A percentile compares a stretch with the other conserved stretches of the same genome.
These are phyloP conservation scores for Turdus rufiventris DNA, from an alignment of 2,113 vertebrate genomes.

Conservation along the genomic window DNA sequence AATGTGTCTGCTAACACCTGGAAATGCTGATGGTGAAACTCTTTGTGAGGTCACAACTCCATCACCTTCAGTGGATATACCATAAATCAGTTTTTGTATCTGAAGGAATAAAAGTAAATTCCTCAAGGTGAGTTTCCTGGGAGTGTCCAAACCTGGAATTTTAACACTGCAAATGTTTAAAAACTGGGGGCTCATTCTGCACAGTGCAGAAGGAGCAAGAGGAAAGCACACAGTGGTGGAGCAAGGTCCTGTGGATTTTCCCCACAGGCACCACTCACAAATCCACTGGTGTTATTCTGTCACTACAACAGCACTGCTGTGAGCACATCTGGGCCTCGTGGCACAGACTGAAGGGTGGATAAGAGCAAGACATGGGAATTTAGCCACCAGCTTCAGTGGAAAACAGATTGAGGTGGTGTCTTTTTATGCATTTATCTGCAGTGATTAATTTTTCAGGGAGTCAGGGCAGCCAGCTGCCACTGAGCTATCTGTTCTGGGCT, in stretches of 20 bases:
- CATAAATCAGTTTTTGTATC: background rate
- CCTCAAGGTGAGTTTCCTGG: background rate
- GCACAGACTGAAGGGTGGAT: background rate
- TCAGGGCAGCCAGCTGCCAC: conserved; percentile 14
- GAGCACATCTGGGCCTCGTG: background rate
- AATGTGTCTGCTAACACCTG: background rate
- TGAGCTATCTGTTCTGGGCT: background rate
- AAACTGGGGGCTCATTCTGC: background rate
- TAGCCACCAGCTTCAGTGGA: background rate
- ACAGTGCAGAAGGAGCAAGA: fast-evolving
- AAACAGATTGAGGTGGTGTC: background rate
- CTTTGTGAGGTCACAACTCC: background rate
- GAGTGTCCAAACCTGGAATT: background rate
- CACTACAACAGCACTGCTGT: background rate
- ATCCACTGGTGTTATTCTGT: background rate
- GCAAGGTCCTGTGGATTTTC: background rate
- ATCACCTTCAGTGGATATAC: fast-evolving
- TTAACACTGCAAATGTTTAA: background rate
- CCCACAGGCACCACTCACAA: background rate
- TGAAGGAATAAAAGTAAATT: background rate
- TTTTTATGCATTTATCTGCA: conserved; percentile 10
- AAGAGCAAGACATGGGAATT: background rate
- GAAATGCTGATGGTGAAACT: background rate
- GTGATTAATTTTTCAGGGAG: conserved; percentile 48
- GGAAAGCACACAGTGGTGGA: background rate